Percentiles rank a stretch among this genome's conserved stretches.
Evolutionary conservation across 2,888 invertebrate genomes (phyloP).

Genomic region (Alsophila aescularia): DNA sequence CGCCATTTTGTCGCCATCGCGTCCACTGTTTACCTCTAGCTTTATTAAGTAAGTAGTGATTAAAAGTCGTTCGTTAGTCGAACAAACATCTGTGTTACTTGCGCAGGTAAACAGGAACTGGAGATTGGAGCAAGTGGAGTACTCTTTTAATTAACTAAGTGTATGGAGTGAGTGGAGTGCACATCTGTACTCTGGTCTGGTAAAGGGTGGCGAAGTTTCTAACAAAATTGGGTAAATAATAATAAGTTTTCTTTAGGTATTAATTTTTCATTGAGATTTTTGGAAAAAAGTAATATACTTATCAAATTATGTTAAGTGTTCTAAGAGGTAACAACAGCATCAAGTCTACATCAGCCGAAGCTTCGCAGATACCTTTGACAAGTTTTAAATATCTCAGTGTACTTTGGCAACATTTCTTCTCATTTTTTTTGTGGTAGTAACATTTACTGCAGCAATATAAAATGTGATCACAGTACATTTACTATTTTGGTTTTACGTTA

Average conservation of each 20-base stretch:
- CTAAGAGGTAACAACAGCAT: too few species aligned
- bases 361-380: too few species aligned
- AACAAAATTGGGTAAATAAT: slow-evolving; percentile 43
- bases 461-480: too few species aligned
- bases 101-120: slow-evolving; percentile 66
- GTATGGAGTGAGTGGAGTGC: slow-evolving; percentile 62
- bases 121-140: slow-evolving; percentile 53
- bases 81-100: slow-evolving; percentile 59
- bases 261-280: not conserved
- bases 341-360: too few species aligned
- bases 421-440: too few species aligned
- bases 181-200: slow-evolving; percentile 50
- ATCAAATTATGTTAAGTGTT: too few species aligned
- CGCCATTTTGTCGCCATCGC: not conserved
- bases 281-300: too few species aligned
- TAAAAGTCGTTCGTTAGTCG: slow-evolving; percentile 65
- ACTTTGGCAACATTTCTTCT: too few species aligned
- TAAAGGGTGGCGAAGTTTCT: slow-evolving; percentile 46
- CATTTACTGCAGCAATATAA: too few species aligned
- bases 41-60: slow-evolving; percentile 59
- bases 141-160: slow-evolving; percentile 81
- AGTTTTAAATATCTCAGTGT: too few species aligned
- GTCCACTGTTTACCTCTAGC: slow-evolving; percentile 15
- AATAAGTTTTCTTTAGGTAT: slow-evolving; percentile 30
- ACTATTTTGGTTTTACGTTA: too few species aligned